These are phyloP conservation scores for Nymphalis io DNA, from an alignment of 1,140 invertebrate genomes.

Conservation along the genomic window DNA sequence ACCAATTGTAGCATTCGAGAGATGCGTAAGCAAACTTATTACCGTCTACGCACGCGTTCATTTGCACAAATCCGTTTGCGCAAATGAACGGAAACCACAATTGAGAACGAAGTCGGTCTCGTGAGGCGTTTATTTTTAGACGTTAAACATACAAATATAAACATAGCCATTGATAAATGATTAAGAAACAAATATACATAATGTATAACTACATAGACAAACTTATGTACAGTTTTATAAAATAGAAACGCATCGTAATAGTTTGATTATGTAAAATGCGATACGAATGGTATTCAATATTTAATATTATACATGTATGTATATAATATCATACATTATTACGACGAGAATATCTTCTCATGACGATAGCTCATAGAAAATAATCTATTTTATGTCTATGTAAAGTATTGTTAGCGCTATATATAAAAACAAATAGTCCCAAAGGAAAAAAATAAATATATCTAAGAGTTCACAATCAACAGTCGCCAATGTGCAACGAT, in stretches of 20 bases:
- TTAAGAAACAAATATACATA: conserved; percentile 40
- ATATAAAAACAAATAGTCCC: conserved; percentile 24
- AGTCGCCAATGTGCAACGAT: conserved; percentile 3
- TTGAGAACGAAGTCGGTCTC: no score
- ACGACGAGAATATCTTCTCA: background rate
- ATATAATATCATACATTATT: background rate
- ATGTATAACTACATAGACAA: conserved; percentile 45
- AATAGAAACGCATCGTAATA: conserved; percentile 25
- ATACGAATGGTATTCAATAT: background rate
- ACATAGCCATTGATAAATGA: conserved; percentile 30
- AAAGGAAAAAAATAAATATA: conserved; percentile 24
- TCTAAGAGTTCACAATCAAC: conserved; percentile 17
- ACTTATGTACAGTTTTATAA: conserved; percentile 47
- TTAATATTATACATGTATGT: background rate
- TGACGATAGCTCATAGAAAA: background rate
- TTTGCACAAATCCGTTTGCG: no score
- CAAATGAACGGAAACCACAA: no score
- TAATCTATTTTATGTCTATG: conserved; percentile 10
- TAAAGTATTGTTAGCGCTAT: conserved; percentile 5
- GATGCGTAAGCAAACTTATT: no score
- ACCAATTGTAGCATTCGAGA: no score
- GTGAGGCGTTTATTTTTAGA: no score
- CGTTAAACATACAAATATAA: conserved; percentile 21
- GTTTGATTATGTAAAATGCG: conserved; percentile 1
- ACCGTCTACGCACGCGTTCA: no score